These are phyloP conservation scores for Oryzias celebensis DNA, from an alignment of 2,113 vertebrate genomes.

Conservation along the genomic window DNA sequence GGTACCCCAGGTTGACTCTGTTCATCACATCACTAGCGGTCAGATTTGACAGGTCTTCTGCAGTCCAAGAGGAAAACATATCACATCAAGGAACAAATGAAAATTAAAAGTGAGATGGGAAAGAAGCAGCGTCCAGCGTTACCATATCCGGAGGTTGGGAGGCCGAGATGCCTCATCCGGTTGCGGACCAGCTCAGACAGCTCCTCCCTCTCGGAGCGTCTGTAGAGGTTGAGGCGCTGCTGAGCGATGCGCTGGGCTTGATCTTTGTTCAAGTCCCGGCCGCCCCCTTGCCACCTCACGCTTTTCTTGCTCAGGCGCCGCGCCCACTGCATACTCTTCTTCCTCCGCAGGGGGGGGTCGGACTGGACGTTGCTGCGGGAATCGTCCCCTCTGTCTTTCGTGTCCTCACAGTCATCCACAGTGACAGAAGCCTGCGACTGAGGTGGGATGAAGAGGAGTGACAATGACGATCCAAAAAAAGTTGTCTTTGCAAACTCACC, in stretches of 20 bases:
- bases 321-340: slow-evolving; percentile 95
- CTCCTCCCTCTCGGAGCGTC: slow-evolving; percentile 91
- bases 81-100: slow-evolving; percentile 17
- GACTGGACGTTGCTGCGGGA: slow-evolving; percentile 80
- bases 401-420: slow-evolving; percentile 88
- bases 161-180: slow-evolving; percentile 92
- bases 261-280: slow-evolving; percentile 61
- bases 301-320: slow-evolving; percentile 87
- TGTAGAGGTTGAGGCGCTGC: slow-evolving; percentile 85
- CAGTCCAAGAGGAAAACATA: slow-evolving; percentile 19
- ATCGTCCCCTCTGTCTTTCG: slow-evolving; percentile 83
- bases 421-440: slow-evolving; percentile 90
- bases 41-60: slow-evolving; percentile 93
- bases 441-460: slow-evolving; percentile 10
- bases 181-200: slow-evolving; percentile 92
- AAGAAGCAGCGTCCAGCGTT: slow-evolving; percentile 21
- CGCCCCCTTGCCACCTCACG: slow-evolving; percentile 76
- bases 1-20: slow-evolving; percentile 96
- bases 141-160: slow-evolving; percentile 90
- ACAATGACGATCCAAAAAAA: not conserved
- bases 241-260: slow-evolving; percentile 85
- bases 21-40: slow-evolving; percentile 98
- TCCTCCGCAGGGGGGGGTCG: slow-evolving; percentile 83
- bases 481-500: slow-evolving; percentile 66
- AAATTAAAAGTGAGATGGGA: slow-evolving; percentile 51